Evolutionary conservation across 2,888 invertebrate species (phyloP), one percentile per base, ranked within the genome.

Genomic region (Eutolmus rufibarbis): DNA sequence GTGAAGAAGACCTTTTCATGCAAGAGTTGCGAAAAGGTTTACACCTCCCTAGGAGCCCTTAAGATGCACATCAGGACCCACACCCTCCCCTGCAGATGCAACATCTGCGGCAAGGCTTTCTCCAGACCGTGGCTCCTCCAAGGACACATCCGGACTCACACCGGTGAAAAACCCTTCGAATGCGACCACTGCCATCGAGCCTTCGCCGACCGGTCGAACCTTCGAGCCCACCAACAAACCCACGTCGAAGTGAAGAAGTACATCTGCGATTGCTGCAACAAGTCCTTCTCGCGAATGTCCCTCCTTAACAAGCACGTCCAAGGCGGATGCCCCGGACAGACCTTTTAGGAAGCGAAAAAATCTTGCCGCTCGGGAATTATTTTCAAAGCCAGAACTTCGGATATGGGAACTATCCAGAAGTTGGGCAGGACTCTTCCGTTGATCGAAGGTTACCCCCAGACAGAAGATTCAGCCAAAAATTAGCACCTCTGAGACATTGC

Each of bases 1-100:
- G 96, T 97, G 86, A 96, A 97, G 92, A 98, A 98, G 92, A 96
- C 97, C 57, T 91, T 92, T 87, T 89, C 91, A 19, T 92, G 92
- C 76, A 90, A 92, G 76, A 91, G 92, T 23, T 92, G 92, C 77
- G 92, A 92, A 57, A 92, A 92, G 88, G 90, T 91, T 12, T 92
- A 92, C 87, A 92, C 91, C n/a, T 91, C 92, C 7, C 90, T 92
- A 23, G 92, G 92, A 5, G 92, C 92, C 0, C 90, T 92, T 4
- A 92, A 92, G 89, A 92, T 92, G 92, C 92, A 92, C 89, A 92
- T 92, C 0, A 91, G 92, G 74, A 92, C 92, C 0, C 92, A 92
- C 74, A 92, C 92, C 0, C 88, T 92, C 86, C 92, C 92, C 86
- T 92, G 92, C 90, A 92, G 92, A 89, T 92, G 92, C 51, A 91